Evolutionary conservation across 2,113 vertebrate genomes (phyloP), one percentile per base, ranked within the genome.

Genomic region (Porphyrio hochstetteri): DNA sequence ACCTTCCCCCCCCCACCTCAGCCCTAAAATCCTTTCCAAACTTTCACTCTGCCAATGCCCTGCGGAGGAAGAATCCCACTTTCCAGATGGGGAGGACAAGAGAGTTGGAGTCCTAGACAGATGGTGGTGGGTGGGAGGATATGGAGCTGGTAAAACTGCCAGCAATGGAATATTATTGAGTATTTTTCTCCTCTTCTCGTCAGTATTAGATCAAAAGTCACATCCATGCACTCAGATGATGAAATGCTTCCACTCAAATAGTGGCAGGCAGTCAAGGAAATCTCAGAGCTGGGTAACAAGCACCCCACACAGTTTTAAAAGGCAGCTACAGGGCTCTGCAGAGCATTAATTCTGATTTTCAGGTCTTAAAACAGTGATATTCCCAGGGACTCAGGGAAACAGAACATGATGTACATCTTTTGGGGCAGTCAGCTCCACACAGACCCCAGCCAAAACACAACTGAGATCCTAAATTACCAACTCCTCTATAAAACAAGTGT

Each of bases 91-190:
- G 95, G 74, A 96, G 91, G 72, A 96, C 50, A 65, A 92, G 93
- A 77, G 60, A 94, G 90, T 94, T 93, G 91, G 76, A 96, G 93
- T 93, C 90, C 80, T 76, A 81, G 95, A 79, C 95, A 96, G 95
- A 96, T 96, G 93, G 96, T 72, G 68, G 95, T 96, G 92, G 92
- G 86, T 75, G 95, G 88, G 92, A 96, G 72, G 86, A 94, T 90
- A 96, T 1, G 6, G 92, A 93, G 91, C 63, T 60, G 77, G 72
- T 48, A 79, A 88, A 96, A 82, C 90, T 95, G 95, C 88, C 93
- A 91, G 74, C 6, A 2, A 88, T 13, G 83, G 91, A 93, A 84
- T 68, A 92, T 90, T 90, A 95, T 81, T 84, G 77, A 93, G 4
- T 71, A 53, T 78, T 93, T 95, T 89, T 75, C 92, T 82, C 63